A percentile compares a stretch with the other conserved stretches of the same genome.
phyloP scores from a whole-genome alignment of 2,113 vertebrate genomes.

The Paratilapia polleni region DNA sequence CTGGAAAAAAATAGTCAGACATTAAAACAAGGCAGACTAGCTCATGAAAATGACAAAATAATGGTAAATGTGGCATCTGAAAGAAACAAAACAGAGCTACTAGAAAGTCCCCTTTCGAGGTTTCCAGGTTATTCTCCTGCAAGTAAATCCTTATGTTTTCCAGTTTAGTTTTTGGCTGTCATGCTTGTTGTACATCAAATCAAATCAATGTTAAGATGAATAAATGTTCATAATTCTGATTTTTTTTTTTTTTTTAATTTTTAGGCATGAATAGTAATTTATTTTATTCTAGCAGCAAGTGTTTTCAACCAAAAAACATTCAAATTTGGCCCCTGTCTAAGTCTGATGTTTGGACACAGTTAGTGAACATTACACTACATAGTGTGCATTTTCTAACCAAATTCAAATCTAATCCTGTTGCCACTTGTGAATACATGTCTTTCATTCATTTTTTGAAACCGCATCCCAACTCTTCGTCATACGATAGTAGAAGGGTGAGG shows the following conservation, averaged over 20 bases:
- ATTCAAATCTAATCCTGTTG: background rate
- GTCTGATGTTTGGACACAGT: background rate
- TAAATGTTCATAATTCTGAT: background rate
- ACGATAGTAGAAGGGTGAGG: background rate
- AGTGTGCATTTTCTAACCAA: background rate
- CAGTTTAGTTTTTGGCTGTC: background rate
- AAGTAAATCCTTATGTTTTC: too few relatives aligned
- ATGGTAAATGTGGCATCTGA: background rate
- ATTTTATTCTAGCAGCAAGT: background rate
- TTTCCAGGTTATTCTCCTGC: too few relatives aligned
- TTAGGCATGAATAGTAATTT: background rate
- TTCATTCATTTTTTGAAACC: conserved; percentile 46
- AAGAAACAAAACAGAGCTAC: background rate
- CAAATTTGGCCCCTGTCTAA: background rate
- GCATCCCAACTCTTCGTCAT: background rate
- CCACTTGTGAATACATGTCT: conserved; percentile 36
- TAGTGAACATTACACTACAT: background rate
- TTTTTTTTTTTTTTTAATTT: background rate
- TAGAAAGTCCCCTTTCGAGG: background rate
- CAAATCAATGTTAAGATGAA: background rate
- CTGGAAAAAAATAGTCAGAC: too few relatives aligned
- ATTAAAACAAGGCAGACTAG: too few relatives aligned
- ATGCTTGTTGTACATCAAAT: background rate
- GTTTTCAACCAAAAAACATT: background rate
- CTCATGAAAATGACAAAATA: background rate